Evolutionary conservation across 2,797 vertebrate species (phyloP), one percentile per base, ranked within the genome.

Genomic region (Eurystomus glaucurus): DNA sequence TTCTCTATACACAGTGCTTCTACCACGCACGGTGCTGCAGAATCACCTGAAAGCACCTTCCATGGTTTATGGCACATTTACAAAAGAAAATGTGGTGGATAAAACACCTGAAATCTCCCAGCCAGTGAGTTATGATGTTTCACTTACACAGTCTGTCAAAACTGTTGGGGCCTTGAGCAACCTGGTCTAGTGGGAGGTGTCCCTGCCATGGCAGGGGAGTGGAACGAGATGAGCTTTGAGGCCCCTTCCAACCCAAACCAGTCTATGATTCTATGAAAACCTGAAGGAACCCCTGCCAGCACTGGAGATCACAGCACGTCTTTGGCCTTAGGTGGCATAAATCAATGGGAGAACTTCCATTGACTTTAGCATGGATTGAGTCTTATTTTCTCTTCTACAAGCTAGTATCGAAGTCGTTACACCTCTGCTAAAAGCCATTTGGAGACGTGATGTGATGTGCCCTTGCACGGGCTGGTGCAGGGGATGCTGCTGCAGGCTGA

Each of bases 1-100:
- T 64, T 15, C 62, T 13, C 41, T 29, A 1, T 26, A 1, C 9
- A 4, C 28, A 2, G 10, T 3, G 28, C 37, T 29, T 35, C 28
- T 41, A 1, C 65, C 9, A 1, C 2, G 1, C 45, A 1, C 5
- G 3, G 51, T 3, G 12, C 11, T 37, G 68, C 26, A 12, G 29
- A 8, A 3, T 15, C 3, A 1, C 33, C 41, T 69, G 35, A n/a
- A 39, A 45, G 62, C n/a, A 14, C n/a, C 22, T 65, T 4, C 62
- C 3, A 1, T 43, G 72, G 39, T 41, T 66, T 14, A 5, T 15
- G 41, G 20, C 35, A 22, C 20, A 1, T 58, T 33, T n/a, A 9
- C 25, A 58, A 33, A 46, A 6, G 48, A 55, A 71, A 62, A 65
- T 2, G 13, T 43, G 9, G 50, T 0, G 1, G 45, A 10, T 54